Base-by-base conservation (phyloP, 92 coral and sea anemone genomes). In the Porites cylindrica region DNA sequence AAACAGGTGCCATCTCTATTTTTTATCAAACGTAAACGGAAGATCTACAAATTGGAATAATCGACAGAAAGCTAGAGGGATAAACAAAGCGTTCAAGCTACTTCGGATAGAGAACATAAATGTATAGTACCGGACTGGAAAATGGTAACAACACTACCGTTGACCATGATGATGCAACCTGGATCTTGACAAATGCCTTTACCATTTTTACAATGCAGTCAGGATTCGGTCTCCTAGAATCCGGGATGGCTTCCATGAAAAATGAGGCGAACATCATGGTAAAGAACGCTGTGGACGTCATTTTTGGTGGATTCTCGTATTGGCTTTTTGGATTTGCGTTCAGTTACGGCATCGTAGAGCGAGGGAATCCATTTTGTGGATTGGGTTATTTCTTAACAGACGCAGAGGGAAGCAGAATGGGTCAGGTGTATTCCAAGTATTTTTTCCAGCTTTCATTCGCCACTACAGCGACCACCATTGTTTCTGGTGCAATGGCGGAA, bases 401-500 rank as follows among this genome's bases (percentile, higher is more conserved):
- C 74, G 98, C 91, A 1, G 77, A 78, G 51, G 98, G 86, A 66
- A 81, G 74, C 53, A 74, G 90, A 54, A 95, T 85, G 92, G 98
- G 98, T 1, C 83, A 76, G 14, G 96, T 94, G 8, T 96, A 69
- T 75, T 93, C 98, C 4, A 83, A 86, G 69, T 96, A 96, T 56
- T 96, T 96, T 72, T 96, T 96, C 77, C 98, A 94, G 77, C 92
- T 96, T 24, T 96, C 98, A 1, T 96, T 96, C 66, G 84, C 98
- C 17, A 96, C 98, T 5, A 96, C 98, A 1, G 95, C 98, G 12
- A 96, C 98, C 18, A 96, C 98, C 12, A 96, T 96, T 19, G 98
- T 96, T 3, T 96, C 98, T 0, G 98, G 98, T 11, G 98, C 98
- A 8, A 91, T 96, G 98, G 98, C 98, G 1, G 98, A 96, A 76